Conservation (phyloP, 2,888 invertebrate genomes). For the Tyria jacobaeae region DNA sequence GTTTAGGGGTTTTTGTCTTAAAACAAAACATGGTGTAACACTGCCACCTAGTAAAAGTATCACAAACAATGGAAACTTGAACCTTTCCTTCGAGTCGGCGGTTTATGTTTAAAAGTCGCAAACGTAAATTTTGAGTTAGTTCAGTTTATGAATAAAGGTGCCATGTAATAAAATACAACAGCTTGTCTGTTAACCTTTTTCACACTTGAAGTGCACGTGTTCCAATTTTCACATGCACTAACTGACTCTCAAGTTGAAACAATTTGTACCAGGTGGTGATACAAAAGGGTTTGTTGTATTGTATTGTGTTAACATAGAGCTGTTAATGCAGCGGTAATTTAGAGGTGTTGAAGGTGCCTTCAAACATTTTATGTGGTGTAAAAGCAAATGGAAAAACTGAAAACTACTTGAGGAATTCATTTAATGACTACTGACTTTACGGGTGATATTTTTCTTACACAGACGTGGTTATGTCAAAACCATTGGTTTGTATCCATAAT, state of each 20-base stretch:
- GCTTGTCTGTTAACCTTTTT: constrained; percentile 16
- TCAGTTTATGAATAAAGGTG: no score
- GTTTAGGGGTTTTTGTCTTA: no score
- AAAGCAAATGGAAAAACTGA: constrained; percentile 5
- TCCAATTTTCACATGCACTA: constrained; percentile 23
- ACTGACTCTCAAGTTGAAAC: constrained; percentile 18
- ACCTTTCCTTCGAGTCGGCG: no score
- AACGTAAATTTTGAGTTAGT: no score
- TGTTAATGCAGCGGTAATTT: constrained; percentile 34
- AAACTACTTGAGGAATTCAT: not conserved
- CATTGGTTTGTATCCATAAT: not conserved
- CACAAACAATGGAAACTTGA: no score
- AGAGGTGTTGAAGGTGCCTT: constrained; percentile 19
- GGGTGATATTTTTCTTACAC: not conserved
- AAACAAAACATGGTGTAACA: no score
- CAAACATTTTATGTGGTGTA: constrained; percentile 8
- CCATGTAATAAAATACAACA: constrained; percentile 14
- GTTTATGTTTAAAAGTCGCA: no score
- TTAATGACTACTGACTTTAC: not conserved
- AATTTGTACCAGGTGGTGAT: constrained; percentile 23
- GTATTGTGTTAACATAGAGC: constrained; percentile 32
- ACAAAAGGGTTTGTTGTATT: constrained; percentile 51
- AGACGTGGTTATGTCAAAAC: not conserved
- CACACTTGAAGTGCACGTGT: constrained; percentile 19
- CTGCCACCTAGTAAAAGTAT: no score